These are phyloP conservation scores for Catharus fuscescens DNA, from an alignment of 2,113 vertebrate species.

Conservation along the genomic window DNA sequence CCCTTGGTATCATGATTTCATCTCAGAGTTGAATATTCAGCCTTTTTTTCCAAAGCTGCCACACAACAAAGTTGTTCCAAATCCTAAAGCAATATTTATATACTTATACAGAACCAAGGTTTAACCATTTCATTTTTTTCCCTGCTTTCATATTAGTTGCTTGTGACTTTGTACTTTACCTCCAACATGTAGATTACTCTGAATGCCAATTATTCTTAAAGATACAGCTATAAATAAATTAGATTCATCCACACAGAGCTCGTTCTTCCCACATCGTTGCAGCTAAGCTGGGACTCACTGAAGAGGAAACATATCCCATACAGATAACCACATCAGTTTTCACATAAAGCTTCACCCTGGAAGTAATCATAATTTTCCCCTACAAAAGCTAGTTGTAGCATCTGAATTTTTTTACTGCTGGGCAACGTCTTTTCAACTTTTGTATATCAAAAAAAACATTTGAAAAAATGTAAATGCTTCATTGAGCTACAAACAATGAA, in stretches of 20 bases:
- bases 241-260: background rate
- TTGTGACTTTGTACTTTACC: background rate
- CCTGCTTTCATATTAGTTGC: background rate
- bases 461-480: background rate
- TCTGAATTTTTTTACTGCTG: background rate
- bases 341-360: constrained; percentile 3
- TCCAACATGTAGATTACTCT: background rate
- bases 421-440: background rate
- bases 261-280: background rate
- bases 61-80: background rate
- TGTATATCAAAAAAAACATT: constrained; percentile 24
- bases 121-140: background rate
- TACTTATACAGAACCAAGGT: background rate
- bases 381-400: background rate
- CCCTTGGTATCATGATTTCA: background rate
- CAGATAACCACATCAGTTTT: background rate
- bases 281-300: background rate
- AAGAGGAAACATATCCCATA: background rate
- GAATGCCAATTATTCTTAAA: background rate
- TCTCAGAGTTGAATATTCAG: background rate
- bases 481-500: constrained; percentile 38
- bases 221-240: background rate
- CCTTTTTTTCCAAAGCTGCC: background rate
- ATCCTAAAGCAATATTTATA: background rate
- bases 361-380: constrained; percentile 13